Evolutionary conservation across 37 sponge, comb jelly and placozoan species (phyloP).

Genomic region (Halisarca cf. caerulea): DNA sequence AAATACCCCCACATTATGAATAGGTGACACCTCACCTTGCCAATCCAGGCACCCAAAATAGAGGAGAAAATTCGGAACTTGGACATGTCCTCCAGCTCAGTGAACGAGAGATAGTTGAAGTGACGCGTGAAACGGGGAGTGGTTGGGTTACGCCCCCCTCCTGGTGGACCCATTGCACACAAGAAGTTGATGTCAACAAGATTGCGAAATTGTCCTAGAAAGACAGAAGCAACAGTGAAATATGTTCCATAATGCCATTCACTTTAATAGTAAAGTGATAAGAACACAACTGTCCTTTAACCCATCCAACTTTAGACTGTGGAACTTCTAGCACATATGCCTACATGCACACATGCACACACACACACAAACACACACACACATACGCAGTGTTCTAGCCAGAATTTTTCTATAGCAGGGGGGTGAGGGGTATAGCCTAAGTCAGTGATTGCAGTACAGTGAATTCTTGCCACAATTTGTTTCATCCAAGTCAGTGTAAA

Average conservation of each 20-base stretch:
- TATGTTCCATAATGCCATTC: not conserved
- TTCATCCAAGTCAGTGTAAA: too few relatives aligned
- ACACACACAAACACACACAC: too few relatives aligned
- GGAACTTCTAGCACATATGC: not conserved
- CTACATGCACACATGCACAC: not conserved
- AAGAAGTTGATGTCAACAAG: conserved; percentile 96
- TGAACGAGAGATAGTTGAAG: conserved; percentile 95
- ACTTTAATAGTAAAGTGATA: too few relatives aligned
- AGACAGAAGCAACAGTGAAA: not conserved
- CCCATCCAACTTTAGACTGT: not conserved
- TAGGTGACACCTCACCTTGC: not conserved
- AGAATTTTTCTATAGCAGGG: too few relatives aligned
- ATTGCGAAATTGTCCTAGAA: conserved; percentile 78
- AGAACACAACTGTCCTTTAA: not conserved
- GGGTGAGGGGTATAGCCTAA: too few relatives aligned
- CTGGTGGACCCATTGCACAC: conserved; percentile 97
- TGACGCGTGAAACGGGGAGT: conserved; percentile 87
- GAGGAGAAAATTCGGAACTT: conserved; percentile 87
- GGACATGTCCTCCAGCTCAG: conserved; percentile 90
- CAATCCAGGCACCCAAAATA: conserved; percentile 84
- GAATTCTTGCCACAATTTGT: too few relatives aligned
- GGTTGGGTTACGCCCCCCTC: conserved; percentile 93
- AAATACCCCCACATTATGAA: not conserved
- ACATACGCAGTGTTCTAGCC: too few relatives aligned
- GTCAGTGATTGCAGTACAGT: too few relatives aligned